Conservation (phyloP, 2,888 invertebrate genomes). For the Rhorus exstirpatorius region DNA sequence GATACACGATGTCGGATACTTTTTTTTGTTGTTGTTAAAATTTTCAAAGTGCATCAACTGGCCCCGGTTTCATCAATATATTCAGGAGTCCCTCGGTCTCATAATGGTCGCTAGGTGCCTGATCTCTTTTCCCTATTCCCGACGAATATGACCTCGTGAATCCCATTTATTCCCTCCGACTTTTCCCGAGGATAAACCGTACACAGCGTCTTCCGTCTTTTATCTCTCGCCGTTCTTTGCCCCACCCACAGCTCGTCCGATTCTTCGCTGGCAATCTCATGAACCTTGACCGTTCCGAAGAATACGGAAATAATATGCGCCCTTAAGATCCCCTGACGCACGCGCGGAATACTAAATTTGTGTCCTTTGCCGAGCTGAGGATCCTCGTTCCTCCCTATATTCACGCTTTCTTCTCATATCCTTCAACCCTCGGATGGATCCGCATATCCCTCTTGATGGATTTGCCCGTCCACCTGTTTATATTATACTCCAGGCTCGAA, state of each 20-base stretch:
- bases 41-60: too few species aligned
- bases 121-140: conserved; percentile 46
- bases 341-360: conserved; percentile 64
- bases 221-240: conserved; percentile 1
- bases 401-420: conserved; percentile 1
- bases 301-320: conserved; percentile 56
- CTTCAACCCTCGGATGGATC: conserved; percentile 28
- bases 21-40: too few species aligned
- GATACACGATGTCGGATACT: too few species aligned
- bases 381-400: conserved; percentile 4
- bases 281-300: conserved; percentile 74
- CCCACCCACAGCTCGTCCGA: not conserved
- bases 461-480: conserved; percentile 58
- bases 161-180: conserved; percentile 74
- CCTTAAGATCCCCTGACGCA: conserved; percentile 9
- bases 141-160: conserved; percentile 69
- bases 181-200: conserved; percentile 74
- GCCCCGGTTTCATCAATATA: too few species aligned
- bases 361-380: not conserved
- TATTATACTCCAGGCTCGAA: conserved; percentile 46
- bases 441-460: conserved; percentile 40
- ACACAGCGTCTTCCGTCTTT: conserved; percentile 11
- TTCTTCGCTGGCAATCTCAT: conserved; percentile 43
- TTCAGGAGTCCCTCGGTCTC: too few species aligned
- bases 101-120: conserved; percentile 40